Base-by-base conservation (phyloP, 2,797 vertebrate genomes). In the Enteromius mattozi region DNA sequence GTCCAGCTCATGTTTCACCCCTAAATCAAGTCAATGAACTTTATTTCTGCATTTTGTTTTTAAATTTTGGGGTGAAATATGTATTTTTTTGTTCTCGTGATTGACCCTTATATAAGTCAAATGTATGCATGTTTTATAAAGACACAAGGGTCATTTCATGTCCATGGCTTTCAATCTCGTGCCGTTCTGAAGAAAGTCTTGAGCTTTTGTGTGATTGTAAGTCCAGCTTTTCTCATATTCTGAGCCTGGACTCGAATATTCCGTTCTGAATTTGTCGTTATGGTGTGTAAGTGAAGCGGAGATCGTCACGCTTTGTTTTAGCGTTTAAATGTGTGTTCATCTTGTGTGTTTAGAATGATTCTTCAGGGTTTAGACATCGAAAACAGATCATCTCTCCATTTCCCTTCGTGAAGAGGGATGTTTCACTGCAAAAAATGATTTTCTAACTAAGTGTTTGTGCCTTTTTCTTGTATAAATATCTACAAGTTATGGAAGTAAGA, bases 51-150 rank as follows among this genome's bases (percentile, higher is more conserved):
- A 7, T 30, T 71, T 35, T 16, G 12, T n/a, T 19, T 74, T 63
- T 24, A 1, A 0, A 4, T 74, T 47, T 49, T 49, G 4, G 40
- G 69, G 54, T 82, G 21, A 49, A 21, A 66, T 49, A 6, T 30
- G 1, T 10, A 42, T 56, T 14, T 14, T 1, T 16, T 2, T 27
- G 6, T 21, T 71, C 33, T 42, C 19, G 35, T 56, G 24, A 27
- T 42, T 9, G 45, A 33, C 90, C 87, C 89, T 91, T 88, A 70
- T 78, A 72, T 94, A 91, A 92, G 92, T 95, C 93, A 88, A 91
- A 90, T 95, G 92, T 94, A 94, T 95, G 95, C 94, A 95, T 95
- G 95, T 94, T 91, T 92, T 91, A 88, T 86, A 90, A 85, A 84
- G 47, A 77, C 35, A 16, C 16, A 81, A 24, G 63, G 59, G 9